A percentile compares a stretch with the other conserved stretches of the same genome.
Conservation (phyloP, 1,140 invertebrate species). For the Drosophila santomea region DNA sequence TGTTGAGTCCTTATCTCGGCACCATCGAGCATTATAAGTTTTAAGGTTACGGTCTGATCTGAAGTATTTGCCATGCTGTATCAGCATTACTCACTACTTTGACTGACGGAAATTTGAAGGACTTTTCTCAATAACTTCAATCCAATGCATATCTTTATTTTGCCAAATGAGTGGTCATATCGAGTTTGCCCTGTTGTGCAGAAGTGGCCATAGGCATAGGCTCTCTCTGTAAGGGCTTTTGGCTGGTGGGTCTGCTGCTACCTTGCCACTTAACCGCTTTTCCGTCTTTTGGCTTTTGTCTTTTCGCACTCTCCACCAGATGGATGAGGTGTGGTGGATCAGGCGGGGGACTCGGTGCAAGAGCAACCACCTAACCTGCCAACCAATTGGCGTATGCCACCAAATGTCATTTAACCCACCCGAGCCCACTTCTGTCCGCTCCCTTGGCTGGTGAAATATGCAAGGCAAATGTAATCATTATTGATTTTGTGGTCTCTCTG, state of each 20-base stretch:
- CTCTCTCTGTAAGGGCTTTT: constrained; percentile 54
- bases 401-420: constrained; percentile 74
- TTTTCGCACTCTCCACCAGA: constrained; percentile 61
- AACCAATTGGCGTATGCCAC: constrained; percentile 60
- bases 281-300: constrained; percentile 75
- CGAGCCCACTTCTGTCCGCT: constrained; percentile 14
- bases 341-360: constrained; percentile 7
- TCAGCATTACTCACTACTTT: no score
- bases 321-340: constrained; percentile 3
- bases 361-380: constrained; percentile 67
- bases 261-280: constrained; percentile 76
- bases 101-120: no score
- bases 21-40: no score
- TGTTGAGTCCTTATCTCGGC: no score
- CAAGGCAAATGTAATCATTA: constrained; percentile 82
- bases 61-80: no score
- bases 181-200: constrained; percentile 10
- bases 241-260: constrained; percentile 52
- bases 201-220: constrained; percentile 58
- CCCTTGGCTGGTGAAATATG: constrained; percentile 72
- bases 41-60: not conserved
- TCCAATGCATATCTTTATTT: not conserved
- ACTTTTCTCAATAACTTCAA: not conserved
- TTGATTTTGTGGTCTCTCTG: constrained; percentile 77
- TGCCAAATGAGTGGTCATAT: not conserved